Evolutionary conservation across 2,113 vertebrate genomes (phyloP).

Genomic region (Tyrannus savana): DNA sequence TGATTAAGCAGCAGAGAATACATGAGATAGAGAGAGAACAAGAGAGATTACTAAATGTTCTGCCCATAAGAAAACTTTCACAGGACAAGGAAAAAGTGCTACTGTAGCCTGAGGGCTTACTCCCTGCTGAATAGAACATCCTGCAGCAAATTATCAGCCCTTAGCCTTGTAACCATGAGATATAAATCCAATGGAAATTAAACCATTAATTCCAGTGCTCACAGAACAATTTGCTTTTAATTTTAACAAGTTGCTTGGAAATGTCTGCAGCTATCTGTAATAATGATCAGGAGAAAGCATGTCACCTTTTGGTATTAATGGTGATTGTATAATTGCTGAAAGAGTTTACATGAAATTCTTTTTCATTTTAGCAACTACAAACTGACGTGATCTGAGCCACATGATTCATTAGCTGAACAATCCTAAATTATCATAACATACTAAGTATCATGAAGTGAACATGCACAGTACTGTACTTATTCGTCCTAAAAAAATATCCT

Average conservation of each 20-base stretch:
- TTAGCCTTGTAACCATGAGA: background rate
- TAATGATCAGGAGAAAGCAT: background rate
- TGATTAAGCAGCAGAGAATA: constrained; percentile 51
- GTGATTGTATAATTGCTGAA: constrained; percentile 2
- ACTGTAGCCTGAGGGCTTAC: constrained; percentile 18
- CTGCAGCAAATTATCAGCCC: constrained; percentile 13
- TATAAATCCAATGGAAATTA: constrained; percentile 21
- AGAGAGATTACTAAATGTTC: constrained; percentile 24
- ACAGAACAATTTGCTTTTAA: constrained; percentile 10
- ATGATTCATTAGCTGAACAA: constrained; percentile 18
- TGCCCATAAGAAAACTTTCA: constrained; percentile 53
- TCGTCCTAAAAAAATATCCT: background rate
- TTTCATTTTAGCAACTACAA: constrained; percentile 39
- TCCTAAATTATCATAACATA: background rate
- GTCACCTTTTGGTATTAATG: constrained; percentile 20
- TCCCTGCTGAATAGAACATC: constrained; percentile 3
- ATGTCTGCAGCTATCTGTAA: background rate
- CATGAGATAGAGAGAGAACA: background rate
- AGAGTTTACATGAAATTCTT: constrained; percentile 6
- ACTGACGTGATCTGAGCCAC: constrained; percentile 9
- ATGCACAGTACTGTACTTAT: background rate
- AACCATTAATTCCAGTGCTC: background rate
- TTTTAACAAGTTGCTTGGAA: constrained; percentile 25
- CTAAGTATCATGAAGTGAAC: background rate
- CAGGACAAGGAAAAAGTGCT: constrained; percentile 7